Base-by-base conservation (phyloP, 1,140 invertebrate species). In the Arctopsyche grandis region DNA sequence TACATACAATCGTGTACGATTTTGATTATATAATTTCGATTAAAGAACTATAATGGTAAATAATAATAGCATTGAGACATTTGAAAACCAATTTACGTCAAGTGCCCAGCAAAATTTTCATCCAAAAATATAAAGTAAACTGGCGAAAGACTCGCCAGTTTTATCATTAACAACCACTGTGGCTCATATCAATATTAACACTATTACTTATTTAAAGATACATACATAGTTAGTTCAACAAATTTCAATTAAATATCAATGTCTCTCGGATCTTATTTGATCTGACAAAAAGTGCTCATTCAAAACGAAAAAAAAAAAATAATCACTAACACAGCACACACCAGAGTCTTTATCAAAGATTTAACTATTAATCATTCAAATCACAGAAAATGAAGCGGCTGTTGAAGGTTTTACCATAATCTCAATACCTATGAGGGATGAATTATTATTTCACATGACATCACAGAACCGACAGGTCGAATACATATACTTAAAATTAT, bases 321-420 rank as follows among this genome's bases (percentile, higher is more conserved):
- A 56, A 56, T 3, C 24, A 71, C 38, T 71, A 1, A n/a, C 26
- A 46, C 22, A 71, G n/a, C 44, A 4, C n/a, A 12, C 16, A 21
- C 48, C 16, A 9, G 16, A 52, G 24, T 74, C 14, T 48, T 74
- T 52, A 7, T 9, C 14, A 48, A 74, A n/a, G 19, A 29, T 48
- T 56, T 38, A 76, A 80, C 75, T n/a, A n/a, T n/a, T n/a, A 80
- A 80, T 80, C 73, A 66, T 79, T 79, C 78, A 82, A 78, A 82
- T 82, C 81, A 82, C 78, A 82, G 78, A 82, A 80, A 44, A 79
- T 76, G 70, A 69, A 75, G 56, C 77, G 66, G 71, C 75, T 75
- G 21, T 21, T 22, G 58, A 22, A 60, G 56, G 24, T 78, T 56
- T 56, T 78, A 78, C 76, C 76, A 76, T 46, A 79, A 52, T 79